Evolutionary conservation across 1,140 invertebrate species (phyloP).

Genomic region (Gryllus bimaculatus): DNA sequence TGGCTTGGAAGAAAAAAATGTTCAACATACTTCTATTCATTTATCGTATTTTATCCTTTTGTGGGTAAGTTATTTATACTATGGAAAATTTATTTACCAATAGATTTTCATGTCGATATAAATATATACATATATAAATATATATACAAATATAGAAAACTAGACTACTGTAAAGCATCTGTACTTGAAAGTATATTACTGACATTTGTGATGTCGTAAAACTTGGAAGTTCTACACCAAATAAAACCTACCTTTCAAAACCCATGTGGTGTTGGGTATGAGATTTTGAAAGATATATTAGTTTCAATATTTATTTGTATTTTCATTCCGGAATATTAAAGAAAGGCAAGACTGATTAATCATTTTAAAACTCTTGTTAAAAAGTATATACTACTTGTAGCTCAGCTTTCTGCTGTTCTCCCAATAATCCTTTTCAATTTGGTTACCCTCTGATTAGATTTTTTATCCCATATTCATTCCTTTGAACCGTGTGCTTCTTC

Average conservation of each 20-base stretch:
- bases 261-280: neutral
- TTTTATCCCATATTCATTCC: no score
- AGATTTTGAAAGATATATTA: neutral
- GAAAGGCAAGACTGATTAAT: neutral
- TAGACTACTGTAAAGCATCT: neutral
- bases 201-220: neutral
- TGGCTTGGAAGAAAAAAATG: no score
- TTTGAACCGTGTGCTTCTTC: no score
- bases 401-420: no score
- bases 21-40: neutral
- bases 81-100: neutral
- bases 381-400: no score
- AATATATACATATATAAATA: neutral
- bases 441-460: no score
- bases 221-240: neutral
- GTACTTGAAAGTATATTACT: neutral
- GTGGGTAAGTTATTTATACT: neutral
- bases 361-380: neutral
- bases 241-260: neutral
- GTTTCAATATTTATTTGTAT: neutral
- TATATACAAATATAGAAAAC: neutral
- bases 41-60: neutral
- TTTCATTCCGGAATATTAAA: neutral
- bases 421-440: no score
- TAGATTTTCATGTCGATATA: neutral